phyloP scores from a whole-genome alignment of 1,140 invertebrate genomes.

The Sogatella furcifera region DNA sequence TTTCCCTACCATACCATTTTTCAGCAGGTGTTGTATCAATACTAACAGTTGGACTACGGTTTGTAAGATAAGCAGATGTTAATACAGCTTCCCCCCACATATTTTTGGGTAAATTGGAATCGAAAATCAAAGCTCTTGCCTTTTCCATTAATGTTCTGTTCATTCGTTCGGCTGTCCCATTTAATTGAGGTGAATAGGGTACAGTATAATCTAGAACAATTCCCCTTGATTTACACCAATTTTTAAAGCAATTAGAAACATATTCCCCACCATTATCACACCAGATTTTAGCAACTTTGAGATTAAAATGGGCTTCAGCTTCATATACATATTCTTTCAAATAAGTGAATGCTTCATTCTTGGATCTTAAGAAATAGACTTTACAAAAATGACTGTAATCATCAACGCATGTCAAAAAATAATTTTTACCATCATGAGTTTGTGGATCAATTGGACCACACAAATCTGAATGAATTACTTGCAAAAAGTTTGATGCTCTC shows the following conservation, averaged over 20 bases:
- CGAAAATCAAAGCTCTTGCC: constrained; percentile 27
- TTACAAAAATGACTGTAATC: constrained; percentile 30
- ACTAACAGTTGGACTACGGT: constrained; percentile 20
- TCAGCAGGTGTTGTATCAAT: constrained; percentile 23
- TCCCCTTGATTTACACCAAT: constrained; percentile 23
- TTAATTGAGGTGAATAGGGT: constrained; percentile 30
- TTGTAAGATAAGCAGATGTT: constrained; percentile 22
- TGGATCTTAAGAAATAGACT: constrained; percentile 28
- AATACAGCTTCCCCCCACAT: constrained; percentile 28
- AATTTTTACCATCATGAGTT: constrained; percentile 17
- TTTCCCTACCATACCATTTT: constrained; percentile 25
- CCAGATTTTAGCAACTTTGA: constrained; percentile 20
- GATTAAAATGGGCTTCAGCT: constrained; percentile 19
- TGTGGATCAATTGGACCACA: neutral
- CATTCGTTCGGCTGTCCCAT: constrained; percentile 31
- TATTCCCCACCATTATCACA: constrained; percentile 29
- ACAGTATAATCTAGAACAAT: constrained; percentile 20
- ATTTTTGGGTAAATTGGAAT: constrained; percentile 19
- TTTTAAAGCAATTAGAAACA: constrained; percentile 19
- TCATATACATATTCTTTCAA: constrained; percentile 23
- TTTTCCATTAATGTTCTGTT: constrained; percentile 30
- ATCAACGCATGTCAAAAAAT: constrained; percentile 32
- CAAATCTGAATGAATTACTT: constrained; percentile 6
- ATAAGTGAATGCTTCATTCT: constrained; percentile 26
- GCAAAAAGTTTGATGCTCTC: neutral